Base-by-base conservation (phyloP, 2,797 vertebrate genomes). In the Myiotriccus ornatus region DNA sequence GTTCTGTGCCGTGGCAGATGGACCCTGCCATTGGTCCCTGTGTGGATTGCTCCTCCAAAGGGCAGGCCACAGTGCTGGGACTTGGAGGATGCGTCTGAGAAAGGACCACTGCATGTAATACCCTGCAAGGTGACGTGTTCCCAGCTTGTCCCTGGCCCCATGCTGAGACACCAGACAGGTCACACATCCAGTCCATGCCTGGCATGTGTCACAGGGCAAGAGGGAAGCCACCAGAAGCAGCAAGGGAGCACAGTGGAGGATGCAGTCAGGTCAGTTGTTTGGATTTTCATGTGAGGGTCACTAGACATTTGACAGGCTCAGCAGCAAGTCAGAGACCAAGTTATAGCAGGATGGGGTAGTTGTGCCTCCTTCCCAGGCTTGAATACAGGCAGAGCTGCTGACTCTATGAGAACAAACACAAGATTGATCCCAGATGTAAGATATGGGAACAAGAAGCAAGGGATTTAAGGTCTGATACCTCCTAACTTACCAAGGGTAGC, bases 1-100 rank as follows among this genome's bases (percentile, higher is more conserved):
- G 7, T 12, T 71, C 62, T 22, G 15, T 37, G 19, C 0, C 0
- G 14, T 56, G 46, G 23, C 11, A 23, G 49, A 10, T 0, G 9
- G 14, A 78, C 30, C 12, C 78, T 73, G 47, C 20, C 4, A 2
- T 27, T 0, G 0, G 8, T 76, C 5, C 28, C 13, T 37, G 0
- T 10, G 24, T 30, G 64, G 34, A 39, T 32, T 24, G n/a, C n/a
- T 71, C 46, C 76, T 81, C 32, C 53, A 80, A 85, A 32, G 35
- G 47, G 24, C 79, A 76, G 14, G 39, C 13, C 10, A 39, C 9
- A 6, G 5, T 7, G 32, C 41, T 14, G 25, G 41, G 23, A 16
- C 34, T 34, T 8, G 32, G 32, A 56, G 34, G 41, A 49, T 64
- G 34, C 28, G 25, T 69, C 32, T 60, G 49, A 64, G 41, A 62